Percentiles rank a stretch among this genome's conserved stretches.
These are phyloP conservation scores for Macrotus californicus DNA, from an alignment of 2,113 vertebrate genomes.

Conservation along the genomic window DNA sequence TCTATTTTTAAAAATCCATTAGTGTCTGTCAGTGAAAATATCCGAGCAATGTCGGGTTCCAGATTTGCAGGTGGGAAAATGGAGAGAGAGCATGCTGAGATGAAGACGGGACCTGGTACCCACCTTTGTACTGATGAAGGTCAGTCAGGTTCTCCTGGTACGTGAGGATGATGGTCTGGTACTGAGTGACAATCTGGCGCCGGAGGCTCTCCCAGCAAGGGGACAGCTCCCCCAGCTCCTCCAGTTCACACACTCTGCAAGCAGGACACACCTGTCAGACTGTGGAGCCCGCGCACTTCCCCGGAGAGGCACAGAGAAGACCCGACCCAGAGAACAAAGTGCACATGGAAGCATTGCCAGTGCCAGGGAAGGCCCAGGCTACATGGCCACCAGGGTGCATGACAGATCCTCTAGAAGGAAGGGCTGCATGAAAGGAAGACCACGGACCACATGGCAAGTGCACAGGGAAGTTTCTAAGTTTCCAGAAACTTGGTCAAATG, in stretches of 20 bases:
- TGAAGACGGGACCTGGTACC: neutral
- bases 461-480: neutral
- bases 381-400: fast-evolving
- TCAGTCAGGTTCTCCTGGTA: conserved; percentile 94
- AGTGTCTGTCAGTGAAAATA: neutral
- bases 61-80: neutral
- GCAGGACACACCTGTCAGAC: neutral
- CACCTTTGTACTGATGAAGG: conserved; percentile 94
- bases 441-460: neutral
- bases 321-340: neutral
- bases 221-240: conserved; percentile 95
- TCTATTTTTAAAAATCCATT: conserved; percentile 48
- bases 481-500: neutral
- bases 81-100: fast-evolving
- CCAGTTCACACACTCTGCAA: conserved; percentile 92
- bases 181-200: conserved; percentile 94
- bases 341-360: fast-evolving
- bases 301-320: neutral
- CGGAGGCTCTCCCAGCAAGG: conserved; percentile 98
- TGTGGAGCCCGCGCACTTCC: fast-evolving
- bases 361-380: neutral
- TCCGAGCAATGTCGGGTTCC: neutral
- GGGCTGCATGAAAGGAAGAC: neutral
- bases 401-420: neutral
- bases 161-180: conserved; percentile 92